Conservation (phyloP, 1,140 invertebrate genomes). For the Listronotus oregonensis region DNA sequence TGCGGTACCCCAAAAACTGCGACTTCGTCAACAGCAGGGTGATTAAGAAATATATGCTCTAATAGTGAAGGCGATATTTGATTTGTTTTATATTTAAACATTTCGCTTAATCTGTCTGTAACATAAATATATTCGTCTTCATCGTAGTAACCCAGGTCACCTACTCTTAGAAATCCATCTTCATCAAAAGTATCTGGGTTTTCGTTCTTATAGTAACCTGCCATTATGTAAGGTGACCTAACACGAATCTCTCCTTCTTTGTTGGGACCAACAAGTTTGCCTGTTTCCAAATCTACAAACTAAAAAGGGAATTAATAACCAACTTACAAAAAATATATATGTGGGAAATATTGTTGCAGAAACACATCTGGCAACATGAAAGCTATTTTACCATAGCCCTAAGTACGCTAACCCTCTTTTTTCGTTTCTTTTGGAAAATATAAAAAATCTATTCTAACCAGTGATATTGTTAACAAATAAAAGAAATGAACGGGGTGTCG, state of each 20-base stretch:
- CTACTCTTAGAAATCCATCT: slow-evolving; percentile 73
- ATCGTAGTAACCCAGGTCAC: slow-evolving; percentile 77
- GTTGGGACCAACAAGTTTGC: slow-evolving; percentile 34
- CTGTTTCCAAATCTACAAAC: slow-evolving; percentile 38
- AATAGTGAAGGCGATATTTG: slow-evolving; percentile 80
- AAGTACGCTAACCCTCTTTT: too few relatives aligned
- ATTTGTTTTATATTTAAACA: slow-evolving; percentile 80
- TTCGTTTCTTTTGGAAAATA: too few relatives aligned
- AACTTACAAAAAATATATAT: too few relatives aligned
- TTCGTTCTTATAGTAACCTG: slow-evolving; percentile 33
- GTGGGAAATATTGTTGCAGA: too few relatives aligned
- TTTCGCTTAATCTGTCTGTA: slow-evolving; percentile 77
- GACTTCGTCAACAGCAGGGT: slow-evolving; percentile 68
- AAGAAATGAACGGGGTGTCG: too few relatives aligned
- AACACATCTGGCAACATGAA: too few relatives aligned
- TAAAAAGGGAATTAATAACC: slow-evolving; percentile 21
- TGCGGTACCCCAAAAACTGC: slow-evolving; percentile 72
- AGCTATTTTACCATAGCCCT: too few relatives aligned
- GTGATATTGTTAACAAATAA: too few relatives aligned
- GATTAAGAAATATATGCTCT: slow-evolving; percentile 68
- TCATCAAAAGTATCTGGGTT: slow-evolving; percentile 60
- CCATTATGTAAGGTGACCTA: slow-evolving; percentile 24
- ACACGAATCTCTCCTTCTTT: slow-evolving; percentile 38
- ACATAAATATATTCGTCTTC: slow-evolving; percentile 71
- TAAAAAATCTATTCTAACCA: too few relatives aligned